phyloP scores from a whole-genome alignment of 92 coral and sea anemone genomes.

The Palythoa grandis region DNA sequence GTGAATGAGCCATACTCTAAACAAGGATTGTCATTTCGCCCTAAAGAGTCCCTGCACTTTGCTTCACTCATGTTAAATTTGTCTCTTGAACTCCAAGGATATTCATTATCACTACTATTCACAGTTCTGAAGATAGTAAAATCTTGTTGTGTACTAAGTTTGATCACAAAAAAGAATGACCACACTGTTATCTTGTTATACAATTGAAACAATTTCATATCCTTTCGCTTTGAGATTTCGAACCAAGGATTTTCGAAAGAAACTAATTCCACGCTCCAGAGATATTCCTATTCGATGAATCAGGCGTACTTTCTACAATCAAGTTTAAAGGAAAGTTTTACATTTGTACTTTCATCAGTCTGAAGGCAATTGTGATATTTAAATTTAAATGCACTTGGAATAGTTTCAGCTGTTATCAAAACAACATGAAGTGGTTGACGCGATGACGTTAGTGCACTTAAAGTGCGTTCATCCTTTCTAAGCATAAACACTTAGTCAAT shows the following conservation, averaged over 20 bases:
- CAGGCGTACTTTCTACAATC: not conserved
- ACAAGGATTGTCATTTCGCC: not conserved
- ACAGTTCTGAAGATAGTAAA: slow-evolving; percentile 23
- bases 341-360: too few relatives aligned
- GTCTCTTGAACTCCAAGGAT: slow-evolving; percentile 37
- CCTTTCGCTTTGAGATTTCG: not conserved
- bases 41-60: not conserved
- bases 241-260: not conserved
- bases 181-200: not conserved
- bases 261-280: not conserved
- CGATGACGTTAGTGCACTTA: not conserved
- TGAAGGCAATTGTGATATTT: not conserved
- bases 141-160: slow-evolving; percentile 6
- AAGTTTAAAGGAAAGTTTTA: too few relatives aligned
- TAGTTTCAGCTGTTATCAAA: not conserved
- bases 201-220: not conserved
- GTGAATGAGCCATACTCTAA: slow-evolving; percentile 24
- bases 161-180: not conserved
- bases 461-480: not conserved
- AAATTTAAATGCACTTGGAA: not conserved
- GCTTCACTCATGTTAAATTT: slow-evolving; percentile 4
- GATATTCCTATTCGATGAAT: not conserved
- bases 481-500: not conserved
- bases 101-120: not conserved
- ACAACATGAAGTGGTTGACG: not conserved